phyloP scores from a whole-genome alignment of 2,113 vertebrate genomes.

The Paralichthys olivaceus region DNA sequence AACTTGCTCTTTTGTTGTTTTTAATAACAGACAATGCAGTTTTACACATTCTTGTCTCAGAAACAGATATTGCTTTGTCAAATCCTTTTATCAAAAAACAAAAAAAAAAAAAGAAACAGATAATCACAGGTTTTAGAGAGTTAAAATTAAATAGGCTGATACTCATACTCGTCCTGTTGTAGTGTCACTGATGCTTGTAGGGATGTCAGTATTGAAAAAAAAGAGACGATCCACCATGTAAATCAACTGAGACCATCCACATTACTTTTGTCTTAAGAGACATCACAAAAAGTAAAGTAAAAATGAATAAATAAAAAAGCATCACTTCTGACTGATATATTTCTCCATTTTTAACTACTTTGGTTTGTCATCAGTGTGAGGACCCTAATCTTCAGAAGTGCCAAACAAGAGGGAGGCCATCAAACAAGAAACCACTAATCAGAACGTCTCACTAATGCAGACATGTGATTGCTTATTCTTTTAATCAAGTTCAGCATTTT shows the following conservation, averaged over 20 bases:
- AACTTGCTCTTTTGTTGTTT: conserved; percentile 62
- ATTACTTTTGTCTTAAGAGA: conserved; percentile 10
- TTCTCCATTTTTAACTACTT: conserved; percentile 31
- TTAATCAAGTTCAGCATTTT: neutral
- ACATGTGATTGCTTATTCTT: neutral
- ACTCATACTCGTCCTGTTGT: neutral
- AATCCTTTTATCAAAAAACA: conserved; percentile 28
- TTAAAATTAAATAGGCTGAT: neutral
- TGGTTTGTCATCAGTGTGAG: conserved; percentile 42
- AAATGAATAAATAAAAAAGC: neutral
- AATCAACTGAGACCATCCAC: conserved; percentile 13
- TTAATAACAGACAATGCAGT: conserved; percentile 64
- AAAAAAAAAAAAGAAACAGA: neutral
- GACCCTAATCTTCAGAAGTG: neutral
- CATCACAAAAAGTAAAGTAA: conserved; percentile 10
- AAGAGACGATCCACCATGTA: conserved; percentile 2
- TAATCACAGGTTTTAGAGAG: conserved; percentile 27
- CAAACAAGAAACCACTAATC: conserved; percentile 40
- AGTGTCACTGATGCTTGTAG: conserved; percentile 4
- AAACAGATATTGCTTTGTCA: conserved; percentile 63
- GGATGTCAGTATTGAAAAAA: neutral
- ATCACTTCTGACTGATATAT: conserved; percentile 3
- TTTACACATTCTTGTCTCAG: conserved; percentile 59
- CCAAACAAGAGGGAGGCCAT: conserved; percentile 20
- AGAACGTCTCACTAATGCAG: neutral